These are phyloP conservation scores for Eledone cirrhosa DNA, from an alignment of 2,888 invertebrate genomes.

Conservation along the genomic window DNA sequence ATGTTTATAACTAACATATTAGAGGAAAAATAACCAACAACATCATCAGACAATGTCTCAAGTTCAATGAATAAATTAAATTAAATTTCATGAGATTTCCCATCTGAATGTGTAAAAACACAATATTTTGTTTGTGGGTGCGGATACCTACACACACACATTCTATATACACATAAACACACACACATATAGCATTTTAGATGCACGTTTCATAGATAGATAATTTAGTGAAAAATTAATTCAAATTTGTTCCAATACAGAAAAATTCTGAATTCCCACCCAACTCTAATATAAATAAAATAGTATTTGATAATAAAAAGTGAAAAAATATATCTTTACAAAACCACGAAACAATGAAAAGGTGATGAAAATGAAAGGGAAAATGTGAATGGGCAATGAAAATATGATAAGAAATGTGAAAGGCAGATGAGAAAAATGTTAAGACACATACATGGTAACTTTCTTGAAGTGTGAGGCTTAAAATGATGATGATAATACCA, in stretches of 20 bases:
- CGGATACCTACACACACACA: too few relatives aligned
- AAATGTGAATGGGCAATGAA: neutral
- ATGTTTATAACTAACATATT: neutral
- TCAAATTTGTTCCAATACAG: too few relatives aligned
- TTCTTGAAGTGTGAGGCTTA: too few relatives aligned
- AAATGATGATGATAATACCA: too few relatives aligned
- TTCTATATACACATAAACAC: too few relatives aligned
- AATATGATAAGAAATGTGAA: neutral
- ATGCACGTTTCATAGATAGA: too few relatives aligned
- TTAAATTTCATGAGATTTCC: constrained; percentile 10
- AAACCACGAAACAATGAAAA: neutral
- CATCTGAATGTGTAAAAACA: neutral
- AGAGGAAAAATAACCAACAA: neutral
- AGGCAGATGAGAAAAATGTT: neutral
- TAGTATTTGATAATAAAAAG: too few relatives aligned
- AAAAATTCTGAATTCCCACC: too few relatives aligned
- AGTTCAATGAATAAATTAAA: constrained; percentile 26
- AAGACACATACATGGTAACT: too few relatives aligned
- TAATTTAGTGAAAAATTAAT: too few relatives aligned
- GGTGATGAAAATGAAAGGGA: neutral
- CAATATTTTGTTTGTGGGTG: neutral
- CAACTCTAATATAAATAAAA: too few relatives aligned
- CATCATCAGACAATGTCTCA: neutral
- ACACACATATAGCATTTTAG: too few relatives aligned
- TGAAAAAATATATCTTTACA: neutral